Conservation (phyloP, 1,140 invertebrate species). For the Caerostris darwini region DNA sequence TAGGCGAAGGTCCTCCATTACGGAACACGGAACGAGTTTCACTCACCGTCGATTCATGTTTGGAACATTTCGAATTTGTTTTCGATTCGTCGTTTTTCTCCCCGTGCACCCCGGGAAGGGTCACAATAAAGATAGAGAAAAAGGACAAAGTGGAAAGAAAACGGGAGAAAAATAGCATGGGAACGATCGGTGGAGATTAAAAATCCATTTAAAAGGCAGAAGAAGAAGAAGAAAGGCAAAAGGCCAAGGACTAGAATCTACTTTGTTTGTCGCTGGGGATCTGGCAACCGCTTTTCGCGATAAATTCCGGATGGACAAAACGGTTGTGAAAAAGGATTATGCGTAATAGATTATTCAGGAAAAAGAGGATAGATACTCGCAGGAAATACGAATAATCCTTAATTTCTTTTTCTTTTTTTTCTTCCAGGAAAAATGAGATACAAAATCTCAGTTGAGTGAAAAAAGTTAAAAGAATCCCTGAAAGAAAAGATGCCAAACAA, state of each 20-base stretch:
- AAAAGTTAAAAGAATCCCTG: conserved; percentile 1
- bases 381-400: conserved; percentile 72
- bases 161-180: conserved; percentile 43
- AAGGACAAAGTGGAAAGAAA: conserved; percentile 17
- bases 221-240: background rate
- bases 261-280: conserved; percentile 69
- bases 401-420: conserved; percentile 47
- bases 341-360: conserved; percentile 66
- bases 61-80: conserved; percentile 32
- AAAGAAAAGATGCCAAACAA: background rate
- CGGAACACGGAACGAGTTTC: conserved; percentile 34
- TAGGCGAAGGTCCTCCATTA: background rate
- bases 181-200: conserved; percentile 68
- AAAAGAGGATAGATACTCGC: conserved; percentile 14
- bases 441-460: background rate
- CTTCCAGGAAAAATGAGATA: conserved; percentile 10
- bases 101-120: background rate
- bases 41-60: conserved; percentile 34
- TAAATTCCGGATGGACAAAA: conserved; percentile 65
- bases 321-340: conserved; percentile 67
- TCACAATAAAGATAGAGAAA: conserved; percentile 21
- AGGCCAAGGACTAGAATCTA: conserved; percentile 46
- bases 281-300: conserved; percentile 63
- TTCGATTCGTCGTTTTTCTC: background rate
- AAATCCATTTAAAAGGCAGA: conserved; percentile 58